phyloP scores from a whole-genome alignment of 2,113 vertebrate genomes.

The Nothocercus julius region DNA sequence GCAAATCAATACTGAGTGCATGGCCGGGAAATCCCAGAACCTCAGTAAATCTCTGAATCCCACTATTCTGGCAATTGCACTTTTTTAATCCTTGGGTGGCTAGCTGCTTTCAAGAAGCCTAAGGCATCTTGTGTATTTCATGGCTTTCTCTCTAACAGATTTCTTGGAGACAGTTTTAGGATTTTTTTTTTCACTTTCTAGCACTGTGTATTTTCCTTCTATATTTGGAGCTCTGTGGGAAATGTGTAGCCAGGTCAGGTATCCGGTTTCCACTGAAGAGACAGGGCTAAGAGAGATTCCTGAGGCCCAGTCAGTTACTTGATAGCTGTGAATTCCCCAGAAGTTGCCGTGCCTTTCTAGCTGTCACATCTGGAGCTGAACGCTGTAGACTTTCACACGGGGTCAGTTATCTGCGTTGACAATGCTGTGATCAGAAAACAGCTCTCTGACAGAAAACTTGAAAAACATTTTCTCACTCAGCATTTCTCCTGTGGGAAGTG shows the following conservation, averaged over 20 bases:
- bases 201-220: neutral
- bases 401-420: neutral
- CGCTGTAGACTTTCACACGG: rapidly evolving
- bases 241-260: neutral
- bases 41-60: neutral
- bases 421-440: neutral
- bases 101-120: neutral
- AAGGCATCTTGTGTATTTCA: neutral
- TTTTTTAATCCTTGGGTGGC: neutral
- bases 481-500: neutral
- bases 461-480: neutral
- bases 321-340: neutral
- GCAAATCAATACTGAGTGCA: neutral
- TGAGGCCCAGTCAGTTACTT: neutral
- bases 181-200: neutral
- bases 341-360: neutral
- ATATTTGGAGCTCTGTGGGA: neutral
- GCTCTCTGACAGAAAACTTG: neutral
- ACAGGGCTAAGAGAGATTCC: neutral
- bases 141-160: neutral
- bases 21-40: neutral
- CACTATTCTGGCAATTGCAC: neutral
- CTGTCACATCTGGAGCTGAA: neutral
- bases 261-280: neutral
- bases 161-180: neutral